These are phyloP conservation scores for Phenacoccus solenopsis DNA, from an alignment of 1,140 invertebrate genomes.

Conservation along the genomic window DNA sequence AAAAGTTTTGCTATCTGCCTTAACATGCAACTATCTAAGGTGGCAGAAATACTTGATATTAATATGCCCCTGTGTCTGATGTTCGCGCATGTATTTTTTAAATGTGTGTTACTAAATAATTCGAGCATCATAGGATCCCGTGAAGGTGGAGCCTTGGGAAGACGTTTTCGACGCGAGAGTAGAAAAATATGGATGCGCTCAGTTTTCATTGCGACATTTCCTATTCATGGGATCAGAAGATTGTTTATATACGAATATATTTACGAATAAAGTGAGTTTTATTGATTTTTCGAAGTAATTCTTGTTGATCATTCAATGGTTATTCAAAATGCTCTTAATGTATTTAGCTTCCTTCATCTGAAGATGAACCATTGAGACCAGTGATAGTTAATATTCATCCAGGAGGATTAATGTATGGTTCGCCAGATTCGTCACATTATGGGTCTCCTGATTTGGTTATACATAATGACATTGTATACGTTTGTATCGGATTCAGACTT, in stretches of 20 bases:
- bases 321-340: too few species aligned
- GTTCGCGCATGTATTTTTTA: too few species aligned
- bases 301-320: too few species aligned
- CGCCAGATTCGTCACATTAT: background rate
- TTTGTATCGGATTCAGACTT: background rate
- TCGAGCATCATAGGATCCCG: background rate
- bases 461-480: background rate
- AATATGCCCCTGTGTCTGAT: background rate
- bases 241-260: constrained; percentile 25
- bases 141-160: constrained; percentile 16
- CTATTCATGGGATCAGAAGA: constrained; percentile 23
- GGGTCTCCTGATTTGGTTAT: background rate
- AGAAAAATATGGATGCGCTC: constrained; percentile 19
- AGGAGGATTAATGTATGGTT: background rate
- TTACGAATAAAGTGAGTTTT: constrained; percentile 15
- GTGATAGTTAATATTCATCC: background rate
- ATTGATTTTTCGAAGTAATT: background rate
- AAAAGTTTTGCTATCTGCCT: too few species aligned
- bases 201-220: background rate
- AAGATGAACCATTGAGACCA: background rate
- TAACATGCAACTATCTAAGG: too few species aligned
- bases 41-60: too few species aligned
- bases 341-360: too few species aligned
- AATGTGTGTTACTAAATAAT: too few species aligned
- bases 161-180: constrained; percentile 19